Percentiles rank a stretch among this genome's conserved stretches.
These are phyloP conservation scores for Scaptomyza reducta DNA, from an alignment of 2,888 invertebrate species.

Conservation along the genomic window DNA sequence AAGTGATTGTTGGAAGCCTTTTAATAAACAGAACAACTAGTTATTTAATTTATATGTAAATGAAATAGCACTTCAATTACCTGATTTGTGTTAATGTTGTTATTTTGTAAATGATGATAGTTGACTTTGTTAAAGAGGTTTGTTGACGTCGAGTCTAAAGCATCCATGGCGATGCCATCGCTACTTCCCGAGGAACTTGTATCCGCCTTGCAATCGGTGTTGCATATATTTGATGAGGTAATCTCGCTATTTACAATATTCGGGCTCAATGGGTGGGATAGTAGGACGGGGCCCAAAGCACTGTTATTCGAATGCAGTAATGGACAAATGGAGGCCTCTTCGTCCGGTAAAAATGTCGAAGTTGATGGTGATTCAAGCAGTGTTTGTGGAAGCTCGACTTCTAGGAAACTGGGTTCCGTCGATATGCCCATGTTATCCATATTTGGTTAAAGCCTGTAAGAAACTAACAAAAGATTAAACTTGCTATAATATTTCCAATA, in stretches of 20 bases:
- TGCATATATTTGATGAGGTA: conserved; percentile 73
- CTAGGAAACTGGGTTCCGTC: conserved; percentile 81
- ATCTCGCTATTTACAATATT: conserved; percentile 86
- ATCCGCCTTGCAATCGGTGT: conserved; percentile 70
- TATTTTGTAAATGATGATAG: conserved; percentile 83
- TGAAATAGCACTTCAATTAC: conserved; percentile 47
- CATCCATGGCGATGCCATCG: conserved; percentile 83
- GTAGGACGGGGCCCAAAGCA: conserved; percentile 86
- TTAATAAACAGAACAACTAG: not conserved
- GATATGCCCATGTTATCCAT: conserved; percentile 78
- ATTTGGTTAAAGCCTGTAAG: not conserved
- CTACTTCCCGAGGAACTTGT: conserved; percentile 83
- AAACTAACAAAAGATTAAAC: not conserved
- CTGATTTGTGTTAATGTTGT: conserved; percentile 67
- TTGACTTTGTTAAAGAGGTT: conserved; percentile 79
- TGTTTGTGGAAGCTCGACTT: conserved; percentile 80
- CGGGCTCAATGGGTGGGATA: conserved; percentile 87
- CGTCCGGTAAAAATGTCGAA: conserved; percentile 85
- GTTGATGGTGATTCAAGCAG: conserved; percentile 83
- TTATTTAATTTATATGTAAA: not conserved
- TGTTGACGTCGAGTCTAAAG: conserved; percentile 72
- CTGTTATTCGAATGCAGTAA: conserved; percentile 87
- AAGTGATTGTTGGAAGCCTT: conserved; percentile 87
- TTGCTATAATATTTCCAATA: too few species aligned
- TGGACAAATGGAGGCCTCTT: conserved; percentile 88